Conservation (phyloP, 2,888 invertebrate genomes). For the Apodemia duryi region DNA sequence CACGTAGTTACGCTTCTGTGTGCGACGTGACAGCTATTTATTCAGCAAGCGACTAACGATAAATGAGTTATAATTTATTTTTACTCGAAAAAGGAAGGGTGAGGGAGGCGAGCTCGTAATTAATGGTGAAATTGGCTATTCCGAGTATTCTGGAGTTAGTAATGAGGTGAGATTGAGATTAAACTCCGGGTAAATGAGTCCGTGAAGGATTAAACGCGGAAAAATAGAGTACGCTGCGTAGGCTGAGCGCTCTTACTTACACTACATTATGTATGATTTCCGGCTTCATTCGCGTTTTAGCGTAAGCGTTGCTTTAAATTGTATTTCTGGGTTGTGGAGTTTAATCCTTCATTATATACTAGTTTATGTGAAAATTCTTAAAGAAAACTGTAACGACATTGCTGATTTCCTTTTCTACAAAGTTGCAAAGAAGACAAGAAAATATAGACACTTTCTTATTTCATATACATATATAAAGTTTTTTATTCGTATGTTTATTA, state of each 20-base stretch:
- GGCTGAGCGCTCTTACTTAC: constrained; percentile 28
- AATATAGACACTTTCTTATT: too few species aligned
- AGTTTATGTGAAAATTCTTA: background rate
- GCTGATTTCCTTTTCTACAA: background rate
- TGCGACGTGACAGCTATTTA: constrained; percentile 68
- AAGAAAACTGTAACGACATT: background rate
- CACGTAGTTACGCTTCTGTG: constrained; percentile 48
- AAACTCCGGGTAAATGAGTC: constrained; percentile 72
- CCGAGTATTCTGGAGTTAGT: constrained; percentile 72
- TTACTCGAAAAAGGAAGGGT: constrained; percentile 74
- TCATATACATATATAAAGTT: too few species aligned
- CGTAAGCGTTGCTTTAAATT: constrained; percentile 28
- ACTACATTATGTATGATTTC: constrained; percentile 42
- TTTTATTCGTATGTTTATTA: too few species aligned
- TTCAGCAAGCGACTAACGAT: constrained; percentile 60
- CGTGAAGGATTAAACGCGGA: constrained; percentile 57
- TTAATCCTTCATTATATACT: constrained; percentile 1
- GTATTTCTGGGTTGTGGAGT: constrained; percentile 1
- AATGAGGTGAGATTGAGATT: constrained; percentile 78
- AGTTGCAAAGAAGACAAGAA: too few species aligned
- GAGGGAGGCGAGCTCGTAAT: constrained; percentile 60
- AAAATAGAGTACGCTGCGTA: constrained; percentile 34
- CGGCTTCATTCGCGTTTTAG: constrained; percentile 27
- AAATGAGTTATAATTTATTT: constrained; percentile 79
- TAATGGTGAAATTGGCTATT: constrained; percentile 77